Conservation (phyloP, 2,113 vertebrate genomes). For the Rhynchomys soricoides region DNA sequence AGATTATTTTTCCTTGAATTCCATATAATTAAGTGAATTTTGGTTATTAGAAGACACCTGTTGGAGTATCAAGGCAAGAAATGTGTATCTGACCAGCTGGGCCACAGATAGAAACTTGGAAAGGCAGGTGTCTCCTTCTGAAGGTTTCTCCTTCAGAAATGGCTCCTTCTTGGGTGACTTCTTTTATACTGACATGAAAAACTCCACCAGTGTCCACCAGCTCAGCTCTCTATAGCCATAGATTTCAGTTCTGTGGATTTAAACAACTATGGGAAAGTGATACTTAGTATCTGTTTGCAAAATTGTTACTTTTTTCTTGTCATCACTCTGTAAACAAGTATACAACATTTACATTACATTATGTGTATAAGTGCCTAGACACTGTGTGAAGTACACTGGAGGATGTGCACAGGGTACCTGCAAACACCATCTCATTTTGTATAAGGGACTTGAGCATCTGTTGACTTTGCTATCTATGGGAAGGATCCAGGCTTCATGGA, state of each 20-base stretch:
- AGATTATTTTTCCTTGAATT: neutral
- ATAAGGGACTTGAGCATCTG: neutral
- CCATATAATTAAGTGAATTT: neutral
- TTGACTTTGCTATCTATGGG: neutral
- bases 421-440: neutral
- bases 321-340: neutral
- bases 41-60: neutral
- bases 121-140: neutral
- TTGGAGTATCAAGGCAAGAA: neutral
- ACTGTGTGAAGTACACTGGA: neutral
- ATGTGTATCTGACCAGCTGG: neutral
- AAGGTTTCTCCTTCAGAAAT: neutral
- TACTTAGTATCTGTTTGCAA: neutral
- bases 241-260: neutral
- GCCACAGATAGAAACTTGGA: neutral
- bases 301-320: neutral
- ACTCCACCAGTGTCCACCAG: too few relatives aligned
- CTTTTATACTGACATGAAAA: neutral
- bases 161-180: neutral
- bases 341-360: neutral
- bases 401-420: neutral
- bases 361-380: neutral
- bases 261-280: neutral
- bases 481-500: neutral
- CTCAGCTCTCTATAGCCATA: neutral